Conservation (phyloP, 2,888 invertebrate genomes). For the Aethes cnicana region DNA sequence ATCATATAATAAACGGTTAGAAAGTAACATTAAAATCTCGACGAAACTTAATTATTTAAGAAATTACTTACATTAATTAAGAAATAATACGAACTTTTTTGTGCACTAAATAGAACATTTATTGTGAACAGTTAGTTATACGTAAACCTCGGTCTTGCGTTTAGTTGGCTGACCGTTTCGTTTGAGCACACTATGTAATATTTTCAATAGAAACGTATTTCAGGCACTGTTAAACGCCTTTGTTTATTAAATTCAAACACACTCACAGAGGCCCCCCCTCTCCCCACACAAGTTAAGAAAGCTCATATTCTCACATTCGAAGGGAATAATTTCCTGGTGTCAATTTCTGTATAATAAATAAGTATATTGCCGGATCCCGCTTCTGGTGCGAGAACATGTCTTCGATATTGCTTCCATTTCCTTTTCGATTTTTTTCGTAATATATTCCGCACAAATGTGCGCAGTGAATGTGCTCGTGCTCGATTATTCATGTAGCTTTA, state of each 20-base stretch:
- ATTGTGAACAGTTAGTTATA: no score
- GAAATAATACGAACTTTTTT: no score
- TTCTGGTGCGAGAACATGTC: conserved; percentile 28
- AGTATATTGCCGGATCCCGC: conserved; percentile 24
- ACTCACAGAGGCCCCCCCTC: no score
- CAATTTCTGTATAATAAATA: conserved; percentile 29
- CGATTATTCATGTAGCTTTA: conserved; percentile 10
- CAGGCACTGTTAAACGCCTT: background rate
- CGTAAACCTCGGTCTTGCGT: background rate
- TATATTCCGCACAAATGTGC: conserved; percentile 27
- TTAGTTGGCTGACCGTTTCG: no score
- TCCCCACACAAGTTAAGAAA: conserved; percentile 2
- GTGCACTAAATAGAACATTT: no score
- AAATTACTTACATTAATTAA: no score
- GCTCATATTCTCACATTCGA: conserved; percentile 8
- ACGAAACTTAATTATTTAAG: no score
- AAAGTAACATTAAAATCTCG: no score
- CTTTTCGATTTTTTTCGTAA: conserved; percentile 28
- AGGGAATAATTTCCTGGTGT: conserved; percentile 28
- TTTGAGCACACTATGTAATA: background rate
- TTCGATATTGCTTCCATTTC: conserved; percentile 32
- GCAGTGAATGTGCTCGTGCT: conserved; percentile 21
- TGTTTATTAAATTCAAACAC: no score
- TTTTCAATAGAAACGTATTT: background rate
- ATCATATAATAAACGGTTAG: no score